Base-by-base conservation (phyloP, 2,888 invertebrate genomes). In the Cremastinae sp. region DNA sequence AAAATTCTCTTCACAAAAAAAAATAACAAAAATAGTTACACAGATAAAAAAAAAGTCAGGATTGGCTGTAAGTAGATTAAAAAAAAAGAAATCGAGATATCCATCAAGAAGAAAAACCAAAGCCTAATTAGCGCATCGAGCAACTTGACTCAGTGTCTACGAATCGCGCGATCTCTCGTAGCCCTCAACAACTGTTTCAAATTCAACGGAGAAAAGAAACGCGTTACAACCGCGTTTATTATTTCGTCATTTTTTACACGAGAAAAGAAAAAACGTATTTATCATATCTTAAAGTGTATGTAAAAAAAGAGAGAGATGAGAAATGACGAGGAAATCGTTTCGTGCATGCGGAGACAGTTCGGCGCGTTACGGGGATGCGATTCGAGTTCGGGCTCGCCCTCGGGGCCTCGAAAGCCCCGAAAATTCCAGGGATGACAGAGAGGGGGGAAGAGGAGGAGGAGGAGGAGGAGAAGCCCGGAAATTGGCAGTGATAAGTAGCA, bases 321-420 rank as follows among this genome's bases (percentile, higher is more conserved):
- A 38, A 12, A 16, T 22, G n/a, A 45, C 28, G 22, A 1, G n/a
- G 28, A 14, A 59, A 59, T 45, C 22, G 59, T 59, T 45, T 43
- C 3, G 28, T 47, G 36, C 58, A 68, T 69, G 62, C 74, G 61
- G 16, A 73, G 61, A 73, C 81, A 87, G 87, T 87, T 87, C 88
- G 85, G 86, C 82, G 84, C 84, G 83, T 85, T 84, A 86, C 83
- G 84, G 70, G 81, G 80, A 84, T 79, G 58, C 38, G 72, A 78
- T 77, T 79, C 79, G 49, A 70, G 73, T 47, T 59, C 43, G 28
- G 28, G 28, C 28, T 28, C 28, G 2, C 28, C 5, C 28, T 28
- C 5, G 2, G 28, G 5, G 54, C 69, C 53, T 64, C 14, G 69
- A 43, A 73, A 38, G 69, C 45, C 71, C 54, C 47, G 41, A 49